Evolutionary conservation across 2,888 invertebrate genomes (phyloP).

Genomic region (Osmoderma eremita): DNA sequence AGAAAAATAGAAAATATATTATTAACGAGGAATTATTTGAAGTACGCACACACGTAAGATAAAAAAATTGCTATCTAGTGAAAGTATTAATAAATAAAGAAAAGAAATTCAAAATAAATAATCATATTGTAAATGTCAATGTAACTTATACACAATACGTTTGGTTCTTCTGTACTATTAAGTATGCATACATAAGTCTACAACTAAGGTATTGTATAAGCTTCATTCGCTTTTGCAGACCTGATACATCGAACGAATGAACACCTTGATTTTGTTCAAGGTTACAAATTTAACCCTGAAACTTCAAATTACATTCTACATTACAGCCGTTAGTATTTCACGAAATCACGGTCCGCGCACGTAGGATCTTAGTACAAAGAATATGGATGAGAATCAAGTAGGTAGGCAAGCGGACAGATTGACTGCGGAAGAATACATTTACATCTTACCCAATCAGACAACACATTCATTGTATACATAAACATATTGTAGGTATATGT

Average conservation of each 20-base stretch:
- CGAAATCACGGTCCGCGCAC: slow-evolving; percentile 32
- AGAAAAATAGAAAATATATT: slow-evolving; percentile 11
- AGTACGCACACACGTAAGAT: neutral
- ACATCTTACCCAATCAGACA: neutral
- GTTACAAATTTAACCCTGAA: slow-evolving; percentile 41
- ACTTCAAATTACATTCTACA: slow-evolving; percentile 43
- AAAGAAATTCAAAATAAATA: slow-evolving; percentile 34
- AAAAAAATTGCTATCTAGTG: slow-evolving; percentile 15
- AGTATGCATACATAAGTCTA: neutral
- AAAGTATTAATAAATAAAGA: slow-evolving; percentile 27
- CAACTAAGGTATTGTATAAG: slow-evolving; percentile 16
- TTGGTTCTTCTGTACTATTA: slow-evolving; percentile 19
- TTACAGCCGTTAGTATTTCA: slow-evolving; percentile 43
- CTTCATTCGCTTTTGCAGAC: slow-evolving; percentile 26
- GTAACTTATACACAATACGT: slow-evolving; percentile 13
- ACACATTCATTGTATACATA: neutral
- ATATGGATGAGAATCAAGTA: slow-evolving; percentile 19
- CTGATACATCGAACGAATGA: slow-evolving; percentile 26
- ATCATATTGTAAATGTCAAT: slow-evolving; percentile 26
- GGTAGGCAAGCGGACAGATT: slow-evolving; percentile 1
- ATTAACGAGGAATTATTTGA: slow-evolving; percentile 9
- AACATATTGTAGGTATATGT: too few species aligned
- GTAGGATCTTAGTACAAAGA: slow-evolving; percentile 1
- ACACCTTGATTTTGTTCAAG: slow-evolving; percentile 41
- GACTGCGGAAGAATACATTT: neutral